A percentile compares a stretch with the other conserved stretches of the same genome.
Conservation (phyloP, 2,888 invertebrate genomes). For the Tetropium fuscum region DNA sequence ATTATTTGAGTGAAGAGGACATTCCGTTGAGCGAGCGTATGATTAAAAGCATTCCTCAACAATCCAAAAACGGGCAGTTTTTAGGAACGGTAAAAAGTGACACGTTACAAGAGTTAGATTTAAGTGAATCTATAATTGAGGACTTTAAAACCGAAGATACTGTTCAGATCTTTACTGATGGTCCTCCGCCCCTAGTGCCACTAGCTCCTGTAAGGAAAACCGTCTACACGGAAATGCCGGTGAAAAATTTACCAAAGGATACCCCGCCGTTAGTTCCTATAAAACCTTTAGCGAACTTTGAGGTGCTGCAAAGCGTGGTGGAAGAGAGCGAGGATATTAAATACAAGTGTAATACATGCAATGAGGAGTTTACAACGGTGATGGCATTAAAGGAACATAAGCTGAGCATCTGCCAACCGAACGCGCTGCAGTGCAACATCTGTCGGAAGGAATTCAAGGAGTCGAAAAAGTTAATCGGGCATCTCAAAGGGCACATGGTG, state of each 20-base stretch:
- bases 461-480: slow-evolving; percentile 58
- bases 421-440: slow-evolving; percentile 58
- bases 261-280: slow-evolving; percentile 61
- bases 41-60: slow-evolving; percentile 21
- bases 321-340: slow-evolving; percentile 48
- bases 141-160: slow-evolving; percentile 11
- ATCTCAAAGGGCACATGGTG: slow-evolving; percentile 62
- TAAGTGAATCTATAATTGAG: slow-evolving; percentile 12
- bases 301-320: slow-evolving; percentile 37
- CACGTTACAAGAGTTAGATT: slow-evolving; percentile 18
- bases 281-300: slow-evolving; percentile 50
- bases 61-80: slow-evolving; percentile 16
- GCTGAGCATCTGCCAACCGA: slow-evolving; percentile 50
- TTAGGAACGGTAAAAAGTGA: slow-evolving; percentile 2
- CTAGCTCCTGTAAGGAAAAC: slow-evolving; percentile 42
- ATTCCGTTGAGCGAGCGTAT: slow-evolving; percentile 43
- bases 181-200: slow-evolving; percentile 60
- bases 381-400: slow-evolving; percentile 55
- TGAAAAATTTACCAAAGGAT: slow-evolving; percentile 47
- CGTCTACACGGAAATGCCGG: slow-evolving; percentile 12
- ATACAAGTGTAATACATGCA: slow-evolving; percentile 54
- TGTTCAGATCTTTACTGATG: slow-evolving; percentile 43
- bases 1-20: slow-evolving; percentile 44
- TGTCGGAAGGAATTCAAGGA: slow-evolving; percentile 60
- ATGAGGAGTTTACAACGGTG: slow-evolving; percentile 53